Conservation (phyloP, 2,113 vertebrate genomes). For the Pollachius pollachius region DNA sequence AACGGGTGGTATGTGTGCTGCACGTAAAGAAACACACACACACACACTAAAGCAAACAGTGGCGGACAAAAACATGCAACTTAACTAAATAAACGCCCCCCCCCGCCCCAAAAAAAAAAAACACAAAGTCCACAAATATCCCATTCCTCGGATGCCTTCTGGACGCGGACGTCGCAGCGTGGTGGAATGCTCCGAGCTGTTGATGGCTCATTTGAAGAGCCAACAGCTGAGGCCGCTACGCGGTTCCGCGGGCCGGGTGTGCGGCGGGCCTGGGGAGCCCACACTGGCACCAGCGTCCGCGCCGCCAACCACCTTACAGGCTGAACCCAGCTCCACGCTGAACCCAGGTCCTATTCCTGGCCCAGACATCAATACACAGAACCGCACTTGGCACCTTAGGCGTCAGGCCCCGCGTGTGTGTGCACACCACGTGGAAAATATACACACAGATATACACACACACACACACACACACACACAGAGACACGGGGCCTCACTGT, state of each 20-base stretch:
- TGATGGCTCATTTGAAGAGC: slow-evolving; percentile 71
- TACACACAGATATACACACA: not conserved
- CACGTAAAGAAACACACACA: slow-evolving; percentile 2
- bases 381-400: slow-evolving; percentile 34
- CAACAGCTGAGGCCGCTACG: slow-evolving; percentile 66
- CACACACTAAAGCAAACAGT: not conserved
- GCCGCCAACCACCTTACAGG: slow-evolving; percentile 32
- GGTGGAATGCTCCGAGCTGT: slow-evolving; percentile 62
- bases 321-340: slow-evolving; percentile 39
- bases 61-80: slow-evolving; percentile 31
- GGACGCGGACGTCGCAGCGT: slow-evolving; percentile 35
- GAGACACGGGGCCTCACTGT: not conserved
- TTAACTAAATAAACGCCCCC: slow-evolving; percentile 2
- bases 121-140: not conserved
- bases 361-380: slow-evolving; percentile 23
- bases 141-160: not conserved
- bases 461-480: slow-evolving; percentile 3
- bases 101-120: not conserved
- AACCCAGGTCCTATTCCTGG: slow-evolving; percentile 48
- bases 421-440: slow-evolving; percentile 6
- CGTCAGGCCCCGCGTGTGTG: slow-evolving; percentile 10
- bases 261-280: slow-evolving; percentile 61
- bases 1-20: slow-evolving; percentile 26
- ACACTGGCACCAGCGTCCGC: slow-evolving; percentile 66
- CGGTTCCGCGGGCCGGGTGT: slow-evolving; percentile 42